Evolutionary conservation across 2,888 invertebrate genomes (phyloP), one percentile per base, ranked within the genome.

Genomic region (Coronaproctus castanopsis): DNA sequence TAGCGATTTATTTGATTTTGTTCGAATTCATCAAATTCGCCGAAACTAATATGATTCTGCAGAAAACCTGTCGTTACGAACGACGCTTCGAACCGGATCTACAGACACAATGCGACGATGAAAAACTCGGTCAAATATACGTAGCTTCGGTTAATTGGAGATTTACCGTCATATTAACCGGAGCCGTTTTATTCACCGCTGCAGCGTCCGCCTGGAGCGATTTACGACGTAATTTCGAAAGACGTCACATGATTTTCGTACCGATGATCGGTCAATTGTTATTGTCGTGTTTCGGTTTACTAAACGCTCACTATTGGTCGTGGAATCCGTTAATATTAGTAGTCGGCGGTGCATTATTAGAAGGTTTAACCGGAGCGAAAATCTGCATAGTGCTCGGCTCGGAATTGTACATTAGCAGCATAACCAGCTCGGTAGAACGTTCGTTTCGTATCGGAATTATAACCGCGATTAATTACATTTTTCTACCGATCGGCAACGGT

Each of bases 261-360:
- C 64, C 65, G 8, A 59, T 66, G 2, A 10, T 58, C 1, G 64
- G 65, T 19, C 65, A 65, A 53, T 54, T 65, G n/a, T 14, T 57
- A n/a, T 52, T 52, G 52, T 36, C 24, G 10, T 21, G 24, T 8
- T 24, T 24, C 36, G 52, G 52, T 2, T 18, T 52, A 14, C 18
- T 57, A 2, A 52, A 57, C 23, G 52, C 57, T 2, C 53, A 57
- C 24, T 57, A 24, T 57, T 57, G 57, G 57, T 22, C 14, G 2
- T 53, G 52, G 52, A 20, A 52, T 14, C 52, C 36, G 1, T 18
- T 52, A 8, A 52, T 20, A 2, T 36, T 52, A 2, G 57, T 36
- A 18, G 3, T 24, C 21, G 21, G 21, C 2, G 57, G 52, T 52
- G 2, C 24, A 20, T 10, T 36, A 1, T 18, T 24, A 3, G 24